Base-by-base conservation (phyloP, 30 jellyfish, hydroid and myxozoan species). In the Hydractinia symbiolongicarpus region DNA sequence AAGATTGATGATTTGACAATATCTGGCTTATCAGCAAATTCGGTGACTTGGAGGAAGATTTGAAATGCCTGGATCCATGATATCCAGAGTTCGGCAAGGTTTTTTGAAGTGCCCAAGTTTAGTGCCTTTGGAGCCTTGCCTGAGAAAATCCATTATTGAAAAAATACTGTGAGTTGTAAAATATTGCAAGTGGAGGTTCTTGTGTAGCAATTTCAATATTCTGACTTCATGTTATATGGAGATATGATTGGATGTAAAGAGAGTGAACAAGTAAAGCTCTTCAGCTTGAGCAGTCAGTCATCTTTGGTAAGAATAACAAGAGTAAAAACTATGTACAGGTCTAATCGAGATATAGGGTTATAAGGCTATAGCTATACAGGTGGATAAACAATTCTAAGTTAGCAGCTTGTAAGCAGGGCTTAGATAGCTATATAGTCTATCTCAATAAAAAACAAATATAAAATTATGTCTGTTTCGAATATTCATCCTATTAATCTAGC, bases 31-130 rank as follows among this genome's bases (percentile, higher is more conserved):
- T 20, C n/a, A 7, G 60, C 5, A 17, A 50, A 56, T 17, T 20
- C 44, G 21, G 81, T 60, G 64, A 67, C 83, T 56, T 76, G 89
- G 16, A 83, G 84, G 66, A 83, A 83, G 74, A 83, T 75, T 13
- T 83, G 53, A 73, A 83, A 83, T 11, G 50, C 49, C 50, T 51
- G 81, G 4, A 57, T 76, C 92, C 92, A 83, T 76, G 53, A 19
- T 55, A 75, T 81, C 88, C 89, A 81, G 64, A 15, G 51, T 70
- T 81, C 85, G 3, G 89, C 87, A 52, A 75, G 84, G 73, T 83
- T 83, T 19, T 50, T 20, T 16, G 88, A n/a, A 8, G 82, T 11
- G 88, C 70, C 90, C 61, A 82, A 55, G 54, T 71, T 79, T 21
- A 67, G 82, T 79, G 81, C 76, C 30, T 71, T 79, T 57, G 76